Evolutionary conservation across 2,797 vertebrate genomes (phyloP), one percentile per base, ranked within the genome.

Genomic region (Ceyx erithaca): DNA sequence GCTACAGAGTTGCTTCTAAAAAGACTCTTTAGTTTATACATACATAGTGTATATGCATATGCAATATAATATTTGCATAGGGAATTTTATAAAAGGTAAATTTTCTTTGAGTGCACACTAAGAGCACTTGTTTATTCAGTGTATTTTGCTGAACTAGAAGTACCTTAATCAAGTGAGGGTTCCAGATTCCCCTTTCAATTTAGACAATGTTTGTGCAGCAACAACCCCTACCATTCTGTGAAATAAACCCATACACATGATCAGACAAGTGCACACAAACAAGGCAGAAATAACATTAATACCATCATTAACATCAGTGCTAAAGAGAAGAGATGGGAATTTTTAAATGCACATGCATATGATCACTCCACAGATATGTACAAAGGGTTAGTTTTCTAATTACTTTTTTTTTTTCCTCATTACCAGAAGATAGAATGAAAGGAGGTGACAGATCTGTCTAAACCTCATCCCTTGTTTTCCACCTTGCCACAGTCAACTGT

Each of bases 331-430:
- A 21, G 19, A 51, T 1, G 4, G 19, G 14, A 35, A 70, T 45
- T 78, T 40, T 57, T 31, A 57, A 70, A 73, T 0, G 0, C 7
- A 40, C 2, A 5, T 63, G 6, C 8, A 9, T 12, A 4, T 8
- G 2, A 9, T 51, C 3, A 9, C 13, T 72, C 7, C 4, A 35
- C 9, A 51, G 16, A 11, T 64, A 6, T 62, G 14, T 41, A 41
- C n/a, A 18, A 75, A 61, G 10, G 10, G n/a, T 18, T 21, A 30
- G 3, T 30, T 33, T 61, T 57, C 20, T 37, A 45, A 30, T 12
- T 11, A 4, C 12, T 17, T 19, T 59, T 15, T 17, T 19, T 58
- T 91, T 73, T 21, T 48, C 20, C 23, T 93, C 0, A 45, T 80
- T 79, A 37, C 16, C 30, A 35, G 3, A 2, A 79, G 8, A 46